Evolutionary conservation across 2,888 invertebrate species (phyloP).

Genomic region (Azorinus chamasolen): DNA sequence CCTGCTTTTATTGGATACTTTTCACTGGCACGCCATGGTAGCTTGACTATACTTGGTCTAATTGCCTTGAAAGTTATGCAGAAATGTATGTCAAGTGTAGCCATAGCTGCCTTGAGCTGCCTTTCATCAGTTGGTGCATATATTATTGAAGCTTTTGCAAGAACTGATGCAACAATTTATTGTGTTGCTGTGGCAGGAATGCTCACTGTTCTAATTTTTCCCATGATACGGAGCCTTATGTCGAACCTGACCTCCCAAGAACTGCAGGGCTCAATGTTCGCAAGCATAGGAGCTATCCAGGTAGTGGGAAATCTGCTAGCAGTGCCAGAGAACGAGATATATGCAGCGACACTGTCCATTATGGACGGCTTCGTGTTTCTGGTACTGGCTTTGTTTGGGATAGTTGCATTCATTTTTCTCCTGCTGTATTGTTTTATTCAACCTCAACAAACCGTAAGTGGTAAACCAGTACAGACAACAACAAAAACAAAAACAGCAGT

Average conservation of each 20-base stretch:
- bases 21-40: slow-evolving; percentile 22
- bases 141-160: slow-evolving; percentile 41
- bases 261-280: slow-evolving; percentile 57
- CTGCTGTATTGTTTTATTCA: slow-evolving; percentile 33
- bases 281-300: slow-evolving; percentile 44
- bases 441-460: neutral
- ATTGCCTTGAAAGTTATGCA: slow-evolving; percentile 33
- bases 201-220: slow-evolving; percentile 42
- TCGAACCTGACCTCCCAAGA: slow-evolving; percentile 40
- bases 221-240: slow-evolving; percentile 60
- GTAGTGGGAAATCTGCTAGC: slow-evolving; percentile 27
- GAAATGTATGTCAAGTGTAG: slow-evolving; percentile 38
- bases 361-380: slow-evolving; percentile 58
- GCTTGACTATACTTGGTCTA: slow-evolving; percentile 31
- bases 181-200: slow-evolving; percentile 38
- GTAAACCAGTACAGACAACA: no score
- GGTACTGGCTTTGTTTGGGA: slow-evolving; percentile 39
- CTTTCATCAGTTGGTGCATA: slow-evolving; percentile 34
- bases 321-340: slow-evolving; percentile 34
- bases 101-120: slow-evolving; percentile 36
- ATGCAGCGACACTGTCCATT: slow-evolving; percentile 38
- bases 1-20: slow-evolving; percentile 45
- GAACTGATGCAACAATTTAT: slow-evolving; percentile 36
- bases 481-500: no score
- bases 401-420: slow-evolving; percentile 27